Percentiles rank a stretch among this genome's conserved stretches.
Conservation (phyloP, 1,140 invertebrate genomes). For the Ptiloglossa arizonensis region DNA sequence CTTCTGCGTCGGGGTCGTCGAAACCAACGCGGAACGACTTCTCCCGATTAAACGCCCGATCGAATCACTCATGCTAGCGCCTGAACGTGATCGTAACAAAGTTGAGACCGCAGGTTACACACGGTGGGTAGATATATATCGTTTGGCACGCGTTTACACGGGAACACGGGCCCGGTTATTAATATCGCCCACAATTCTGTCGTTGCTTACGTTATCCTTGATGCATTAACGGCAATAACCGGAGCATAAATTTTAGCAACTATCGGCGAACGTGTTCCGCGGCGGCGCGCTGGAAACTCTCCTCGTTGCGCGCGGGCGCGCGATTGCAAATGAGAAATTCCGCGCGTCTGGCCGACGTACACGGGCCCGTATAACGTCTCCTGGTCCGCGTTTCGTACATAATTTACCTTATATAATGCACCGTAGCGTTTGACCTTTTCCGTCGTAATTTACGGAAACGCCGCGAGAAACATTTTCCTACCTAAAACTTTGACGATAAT, state of each 20-base stretch:
- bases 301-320: too few relatives aligned
- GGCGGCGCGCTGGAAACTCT: not conserved
- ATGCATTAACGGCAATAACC: slow-evolving; percentile 39
- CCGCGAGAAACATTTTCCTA: slow-evolving; percentile 2
- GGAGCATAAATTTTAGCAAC: slow-evolving; percentile 45
- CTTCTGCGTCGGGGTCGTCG: too few relatives aligned
- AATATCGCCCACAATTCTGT: slow-evolving; percentile 42
- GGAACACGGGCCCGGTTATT: slow-evolving; percentile 27
- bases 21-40: not conserved
- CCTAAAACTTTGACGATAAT: not conserved
- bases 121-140: not conserved
- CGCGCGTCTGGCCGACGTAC: not conserved
- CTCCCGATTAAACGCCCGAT: slow-evolving; percentile 19
- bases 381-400: not conserved
- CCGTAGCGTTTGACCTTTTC: slow-evolving; percentile 33
- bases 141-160: slow-evolving; percentile 8
- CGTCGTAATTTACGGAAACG: slow-evolving; percentile 34
- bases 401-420: slow-evolving; percentile 47
- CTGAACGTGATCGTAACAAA: slow-evolving; percentile 9
- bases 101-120: not conserved
- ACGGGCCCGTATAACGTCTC: slow-evolving; percentile 18
- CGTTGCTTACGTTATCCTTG: slow-evolving; percentile 26
- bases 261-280: slow-evolving; percentile 32
- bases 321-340: slow-evolving; percentile 47
- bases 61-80: slow-evolving; percentile 5